Evolutionary conservation across 2,888 invertebrate species (phyloP), one percentile per base, ranked within the genome.

Genomic region (Pammene aurita): DNA sequence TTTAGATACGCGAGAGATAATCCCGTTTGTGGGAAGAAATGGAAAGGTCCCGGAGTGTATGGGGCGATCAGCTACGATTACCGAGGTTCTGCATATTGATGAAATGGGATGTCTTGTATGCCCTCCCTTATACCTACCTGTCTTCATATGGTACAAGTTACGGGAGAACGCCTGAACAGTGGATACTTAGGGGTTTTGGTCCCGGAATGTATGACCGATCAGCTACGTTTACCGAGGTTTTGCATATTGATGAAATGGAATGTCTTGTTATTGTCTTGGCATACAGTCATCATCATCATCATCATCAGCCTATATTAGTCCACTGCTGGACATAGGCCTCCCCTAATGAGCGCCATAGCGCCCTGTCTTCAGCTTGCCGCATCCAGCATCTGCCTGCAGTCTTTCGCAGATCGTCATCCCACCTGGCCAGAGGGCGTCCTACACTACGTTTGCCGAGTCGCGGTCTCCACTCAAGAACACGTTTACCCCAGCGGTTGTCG

Each of bases 211-310:
- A 26, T 60, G 57, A 63, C 38, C 72, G 67, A 70, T 67, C 68
- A 69, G 62, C 70, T 65, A 69, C 66, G 64, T 67, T 70, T 63
- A 57, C 58, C 57, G 62, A 66, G 58, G 63, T 66, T 62, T 56
- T 70, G 72, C 70, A 72, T 72, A 72, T 70, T 72, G 68, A 72
- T 72, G 67, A 67, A 66, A 66, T 66, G 66, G 61, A 63, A 66
- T 54, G 26, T 26, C 26, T 26, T 26, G 26, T n/a, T n/a, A n/a
- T n/a, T n/a, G n/a, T n/a, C n/a, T n/a, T n/a, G n/a, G n/a, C n/a
- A n/a, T n/a, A n/a, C n/a, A n/a, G n/a, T n/a, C n/a, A n/a, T n/a
- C n/a, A n/a, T n/a, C n/a, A n/a, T n/a, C n/a, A n/a, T n/a, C n/a
- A n/a, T n/a, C n/a, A n/a, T n/a, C n/a, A n/a, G n/a, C n/a, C n/a